Evolutionary conservation across 2,888 invertebrate species (phyloP).

Genomic region (Lithosia quadra): DNA sequence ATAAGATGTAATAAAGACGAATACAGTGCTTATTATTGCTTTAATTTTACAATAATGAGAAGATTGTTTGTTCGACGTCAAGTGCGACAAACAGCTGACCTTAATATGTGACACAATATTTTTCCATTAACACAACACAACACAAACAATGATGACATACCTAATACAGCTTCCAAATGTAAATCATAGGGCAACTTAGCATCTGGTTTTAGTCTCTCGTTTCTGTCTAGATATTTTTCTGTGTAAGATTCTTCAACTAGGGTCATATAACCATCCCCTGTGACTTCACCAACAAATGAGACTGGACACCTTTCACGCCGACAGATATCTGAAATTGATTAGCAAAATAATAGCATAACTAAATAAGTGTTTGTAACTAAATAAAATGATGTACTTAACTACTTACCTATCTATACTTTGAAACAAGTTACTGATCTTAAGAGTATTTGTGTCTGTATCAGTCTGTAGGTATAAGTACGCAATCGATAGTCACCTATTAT

Average conservation of each 20-base stretch:
- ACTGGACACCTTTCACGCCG: constrained; percentile 96
- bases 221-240: constrained; percentile 67
- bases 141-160: constrained; percentile 63
- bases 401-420: too few species aligned
- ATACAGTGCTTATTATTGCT: constrained; percentile 3
- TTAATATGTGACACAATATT: constrained; percentile 18
- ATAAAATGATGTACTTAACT: too few species aligned
- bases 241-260: constrained; percentile 88
- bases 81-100: constrained; percentile 34
- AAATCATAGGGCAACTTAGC: constrained; percentile 93
- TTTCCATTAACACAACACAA: constrained; percentile 11
- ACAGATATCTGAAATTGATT: constrained; percentile 87
- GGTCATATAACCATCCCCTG: constrained; percentile 93
- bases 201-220: constrained; percentile 76
- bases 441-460: too few species aligned
- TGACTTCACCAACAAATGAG: constrained; percentile 96
- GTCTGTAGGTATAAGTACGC: too few species aligned
- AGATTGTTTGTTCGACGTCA: constrained; percentile 35
- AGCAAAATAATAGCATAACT: not conserved
- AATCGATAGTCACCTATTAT: too few species aligned
- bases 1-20: constrained; percentile 18
- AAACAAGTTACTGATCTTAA: too few species aligned
- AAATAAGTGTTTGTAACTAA: too few species aligned
- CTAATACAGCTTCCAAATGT: constrained; percentile 95
- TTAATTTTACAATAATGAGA: constrained; percentile 15